Percentiles rank a stretch among this genome's conserved stretches.
phyloP scores from a whole-genome alignment of 2,888 invertebrate genomes.

The Prostheceraeus crozeri region DNA sequence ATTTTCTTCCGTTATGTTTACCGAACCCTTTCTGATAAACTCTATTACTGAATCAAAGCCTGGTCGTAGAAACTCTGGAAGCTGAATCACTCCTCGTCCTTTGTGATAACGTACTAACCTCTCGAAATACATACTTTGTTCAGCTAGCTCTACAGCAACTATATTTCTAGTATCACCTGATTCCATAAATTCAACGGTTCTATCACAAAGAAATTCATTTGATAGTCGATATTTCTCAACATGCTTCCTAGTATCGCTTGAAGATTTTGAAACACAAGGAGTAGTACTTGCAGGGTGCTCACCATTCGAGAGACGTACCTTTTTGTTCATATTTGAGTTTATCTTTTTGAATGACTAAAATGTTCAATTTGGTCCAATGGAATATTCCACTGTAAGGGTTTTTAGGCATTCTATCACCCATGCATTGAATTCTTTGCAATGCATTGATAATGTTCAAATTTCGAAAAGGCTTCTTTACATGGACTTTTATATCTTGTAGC shows the following conservation, averaged over 20 bases:
- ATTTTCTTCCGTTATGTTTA: constrained; percentile 27
- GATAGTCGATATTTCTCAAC: too few relatives aligned
- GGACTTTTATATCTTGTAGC: too few relatives aligned
- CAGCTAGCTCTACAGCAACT: constrained; percentile 32
- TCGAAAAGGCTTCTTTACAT: too few relatives aligned
- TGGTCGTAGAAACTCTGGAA: constrained; percentile 29
- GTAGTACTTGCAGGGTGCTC: constrained; percentile 25
- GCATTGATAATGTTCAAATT: too few relatives aligned
- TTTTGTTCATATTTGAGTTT: too few relatives aligned
- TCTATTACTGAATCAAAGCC: constrained; percentile 26
- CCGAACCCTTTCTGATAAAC: constrained; percentile 24
- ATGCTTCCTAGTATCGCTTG: neutral
- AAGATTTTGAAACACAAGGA: constrained; percentile 23
- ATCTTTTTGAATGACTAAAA: too few relatives aligned
- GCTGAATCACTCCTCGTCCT: constrained; percentile 24
- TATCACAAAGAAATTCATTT: constrained; percentile 31
- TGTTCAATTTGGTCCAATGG: too few relatives aligned
- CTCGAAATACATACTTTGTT: constrained; percentile 35
- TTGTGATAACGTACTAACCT: constrained; percentile 29
- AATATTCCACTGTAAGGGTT: too few relatives aligned
- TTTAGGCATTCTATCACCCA: too few relatives aligned
- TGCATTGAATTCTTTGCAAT: too few relatives aligned
- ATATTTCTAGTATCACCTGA: constrained; percentile 33
- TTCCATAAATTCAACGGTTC: constrained; percentile 34
- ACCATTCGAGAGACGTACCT: too few relatives aligned